Conservation (phyloP, 2,797 vertebrate species). For the Sebastiscus tertius region DNA sequence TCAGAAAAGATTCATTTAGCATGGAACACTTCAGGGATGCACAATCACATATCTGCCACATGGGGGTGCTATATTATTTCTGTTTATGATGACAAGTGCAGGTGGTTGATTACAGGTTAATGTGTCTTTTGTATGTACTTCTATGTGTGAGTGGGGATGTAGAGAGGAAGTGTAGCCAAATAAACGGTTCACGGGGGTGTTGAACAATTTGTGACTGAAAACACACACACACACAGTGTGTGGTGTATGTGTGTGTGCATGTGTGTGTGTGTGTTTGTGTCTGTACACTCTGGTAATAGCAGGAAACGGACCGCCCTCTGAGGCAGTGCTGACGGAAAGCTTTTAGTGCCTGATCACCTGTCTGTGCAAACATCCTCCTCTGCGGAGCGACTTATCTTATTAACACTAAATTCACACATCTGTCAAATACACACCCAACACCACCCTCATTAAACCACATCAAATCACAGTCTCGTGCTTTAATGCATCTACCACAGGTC, state of each 20-base stretch:
- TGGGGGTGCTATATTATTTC: slow-evolving; percentile 39
- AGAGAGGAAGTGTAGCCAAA: neutral
- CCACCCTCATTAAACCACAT: neutral
- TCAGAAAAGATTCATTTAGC: neutral
- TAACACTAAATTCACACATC: slow-evolving; percentile 21
- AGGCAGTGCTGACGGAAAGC: slow-evolving; percentile 65
- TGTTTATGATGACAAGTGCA: slow-evolving; percentile 26
- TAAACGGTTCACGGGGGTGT: neutral
- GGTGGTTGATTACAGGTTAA: slow-evolving; percentile 3
- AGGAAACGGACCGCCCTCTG: slow-evolving; percentile 71
- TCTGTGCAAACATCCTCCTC: slow-evolving; percentile 70
- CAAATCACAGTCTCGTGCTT: neutral
- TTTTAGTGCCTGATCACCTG: slow-evolving; percentile 72
- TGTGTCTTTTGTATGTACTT: neutral
- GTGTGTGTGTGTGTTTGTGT: slow-evolving; percentile 17
- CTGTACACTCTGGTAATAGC: slow-evolving; percentile 44
- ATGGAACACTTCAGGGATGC: neutral
- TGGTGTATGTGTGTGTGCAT: neutral
- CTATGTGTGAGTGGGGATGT: neutral
- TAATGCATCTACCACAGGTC: neutral
- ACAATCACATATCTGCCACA: slow-evolving; percentile 47
- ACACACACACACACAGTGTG: too few relatives aligned
- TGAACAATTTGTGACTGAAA: slow-evolving; percentile 27
- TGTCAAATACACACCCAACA: neutral
- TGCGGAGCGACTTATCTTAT: slow-evolving; percentile 18